phyloP scores from a whole-genome alignment of 2,113 vertebrate species.

The Austrofundulus limnaeus region DNA sequence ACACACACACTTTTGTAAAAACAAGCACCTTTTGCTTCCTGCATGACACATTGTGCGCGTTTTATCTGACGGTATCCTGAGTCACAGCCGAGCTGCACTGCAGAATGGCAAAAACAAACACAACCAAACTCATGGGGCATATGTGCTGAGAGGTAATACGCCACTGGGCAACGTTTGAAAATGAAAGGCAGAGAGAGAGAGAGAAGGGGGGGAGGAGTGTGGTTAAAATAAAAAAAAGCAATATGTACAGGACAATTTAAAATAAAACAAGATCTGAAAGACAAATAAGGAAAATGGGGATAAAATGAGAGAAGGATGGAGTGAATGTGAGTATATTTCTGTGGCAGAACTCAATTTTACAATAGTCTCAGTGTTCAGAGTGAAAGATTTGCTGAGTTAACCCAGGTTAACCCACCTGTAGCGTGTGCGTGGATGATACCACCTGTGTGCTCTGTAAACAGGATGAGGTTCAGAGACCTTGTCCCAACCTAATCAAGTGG shows the following conservation, averaged over 20 bases:
- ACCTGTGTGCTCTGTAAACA: conserved; percentile 24
- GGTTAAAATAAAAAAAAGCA: conserved; percentile 15
- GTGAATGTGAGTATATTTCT: conserved; percentile 13
- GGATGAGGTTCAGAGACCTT: conserved; percentile 22
- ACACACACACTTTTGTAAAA: conserved; percentile 36
- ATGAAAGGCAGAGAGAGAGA: conserved; percentile 26
- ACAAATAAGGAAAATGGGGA: conserved; percentile 26
- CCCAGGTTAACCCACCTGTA: conserved; percentile 48
- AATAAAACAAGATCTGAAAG: conserved; percentile 41
- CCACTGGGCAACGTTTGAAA: conserved; percentile 61
- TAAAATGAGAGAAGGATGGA: background rate
- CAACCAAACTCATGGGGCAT: conserved; percentile 21
- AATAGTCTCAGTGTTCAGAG: conserved; percentile 43
- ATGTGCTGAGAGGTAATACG: conserved; percentile 45
- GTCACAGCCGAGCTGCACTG: conserved; percentile 68
- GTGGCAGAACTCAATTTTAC: conserved; percentile 47
- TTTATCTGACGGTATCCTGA: conserved; percentile 71
- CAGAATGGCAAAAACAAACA: conserved; percentile 64
- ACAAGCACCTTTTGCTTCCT: conserved; percentile 68
- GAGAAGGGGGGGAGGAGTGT: conserved; percentile 22
- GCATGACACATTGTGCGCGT: conserved; percentile 63
- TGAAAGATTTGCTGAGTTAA: conserved; percentile 48
- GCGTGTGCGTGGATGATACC: conserved; percentile 22
- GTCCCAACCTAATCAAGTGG: conserved; percentile 32
- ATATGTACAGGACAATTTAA: conserved; percentile 3